These are phyloP conservation scores for Sminthurinus aureus DNA, from an alignment of 2,888 invertebrate genomes.

Conservation along the genomic window DNA sequence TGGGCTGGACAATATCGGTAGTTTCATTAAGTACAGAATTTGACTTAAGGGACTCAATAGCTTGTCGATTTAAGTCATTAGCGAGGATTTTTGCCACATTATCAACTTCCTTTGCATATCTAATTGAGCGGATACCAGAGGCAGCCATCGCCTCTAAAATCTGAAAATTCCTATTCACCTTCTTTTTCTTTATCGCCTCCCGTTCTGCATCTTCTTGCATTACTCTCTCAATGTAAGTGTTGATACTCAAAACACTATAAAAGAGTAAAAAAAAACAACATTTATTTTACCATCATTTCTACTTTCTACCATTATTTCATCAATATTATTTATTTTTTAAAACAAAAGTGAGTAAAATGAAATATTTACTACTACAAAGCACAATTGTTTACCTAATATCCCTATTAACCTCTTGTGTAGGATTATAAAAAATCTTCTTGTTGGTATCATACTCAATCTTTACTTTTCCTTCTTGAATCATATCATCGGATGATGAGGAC, in stretches of 20 bases:
- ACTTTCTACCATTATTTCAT: not conserved
- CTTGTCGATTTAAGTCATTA: constrained; percentile 86
- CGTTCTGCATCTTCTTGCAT: not conserved
- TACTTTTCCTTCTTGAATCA: constrained; percentile 52
- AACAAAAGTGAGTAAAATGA: not conserved
- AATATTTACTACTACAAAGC: not conserved
- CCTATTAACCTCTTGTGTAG: constrained; percentile 97
- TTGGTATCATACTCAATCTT: constrained; percentile 46
- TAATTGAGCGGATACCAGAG: constrained; percentile 91
- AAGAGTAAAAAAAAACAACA: constrained; percentile 9
- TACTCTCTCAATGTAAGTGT: constrained; percentile 49
- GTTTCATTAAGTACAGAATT: constrained; percentile 83
- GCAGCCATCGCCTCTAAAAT: constrained; percentile 73
- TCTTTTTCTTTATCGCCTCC: not conserved
- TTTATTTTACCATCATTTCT: not conserved
- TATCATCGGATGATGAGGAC: no score
- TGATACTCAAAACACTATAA: constrained; percentile 51
- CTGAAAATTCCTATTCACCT: not conserved
- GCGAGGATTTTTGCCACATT: constrained; percentile 84
- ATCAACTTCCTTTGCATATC: constrained; percentile 93
- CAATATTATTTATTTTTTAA: not conserved
- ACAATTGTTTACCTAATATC: constrained; percentile 73
- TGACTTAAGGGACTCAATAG: constrained; percentile 83
- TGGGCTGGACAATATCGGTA: constrained; percentile 73
- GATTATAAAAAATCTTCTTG: constrained; percentile 86